These are phyloP conservation scores for Artibeus jamaicensis DNA, from an alignment of 2,797 vertebrate species.

Conservation along the genomic window DNA sequence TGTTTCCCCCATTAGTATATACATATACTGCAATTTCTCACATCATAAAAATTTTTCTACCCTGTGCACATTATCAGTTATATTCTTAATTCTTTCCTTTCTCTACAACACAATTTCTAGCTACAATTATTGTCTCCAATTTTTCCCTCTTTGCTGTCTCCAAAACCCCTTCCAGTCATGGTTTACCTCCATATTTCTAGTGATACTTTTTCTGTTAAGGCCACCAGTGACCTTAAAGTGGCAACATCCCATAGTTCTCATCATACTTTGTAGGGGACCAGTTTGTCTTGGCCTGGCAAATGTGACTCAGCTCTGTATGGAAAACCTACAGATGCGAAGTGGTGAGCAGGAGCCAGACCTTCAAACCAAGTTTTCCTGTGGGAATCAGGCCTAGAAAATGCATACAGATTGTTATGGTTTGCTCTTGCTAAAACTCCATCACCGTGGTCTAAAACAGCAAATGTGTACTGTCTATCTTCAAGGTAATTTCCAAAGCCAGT, in stretches of 20 bases:
- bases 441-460: too few relatives aligned
- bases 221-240: background rate
- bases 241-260: background rate
- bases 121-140: background rate
- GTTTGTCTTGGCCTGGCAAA: too few relatives aligned
- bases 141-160: background rate
- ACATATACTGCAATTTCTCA: background rate
- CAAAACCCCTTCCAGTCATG: background rate
- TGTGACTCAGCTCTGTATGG: too few relatives aligned
- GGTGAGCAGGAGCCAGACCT: too few relatives aligned
- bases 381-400: too few relatives aligned
- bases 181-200: background rate
- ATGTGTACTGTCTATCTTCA: too few relatives aligned
- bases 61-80: background rate
- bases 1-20: background rate
- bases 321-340: too few relatives aligned
- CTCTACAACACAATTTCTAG: background rate
- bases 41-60: background rate
- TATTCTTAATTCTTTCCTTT: background rate
- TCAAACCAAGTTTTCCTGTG: too few relatives aligned
- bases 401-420: too few relatives aligned
- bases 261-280: background rate
- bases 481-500: too few relatives aligned
- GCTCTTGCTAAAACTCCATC: too few relatives aligned
- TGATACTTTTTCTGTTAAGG: background rate